Evolutionary conservation across 2,888 invertebrate species (phyloP), one percentile per base, ranked within the genome.

Genomic region (Schizaphis graminum): DNA sequence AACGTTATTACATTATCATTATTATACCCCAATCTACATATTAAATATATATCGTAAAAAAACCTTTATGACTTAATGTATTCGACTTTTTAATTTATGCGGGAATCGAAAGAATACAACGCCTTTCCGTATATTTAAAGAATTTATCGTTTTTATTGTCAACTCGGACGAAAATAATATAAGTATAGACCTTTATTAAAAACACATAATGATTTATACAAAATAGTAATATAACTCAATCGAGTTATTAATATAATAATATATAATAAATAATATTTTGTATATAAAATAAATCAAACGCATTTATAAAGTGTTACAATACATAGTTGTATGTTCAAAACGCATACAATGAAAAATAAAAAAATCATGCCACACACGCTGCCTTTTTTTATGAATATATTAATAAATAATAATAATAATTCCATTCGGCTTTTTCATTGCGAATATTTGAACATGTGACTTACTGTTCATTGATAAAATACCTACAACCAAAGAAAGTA

Each of bases 401-500:
- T 89, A 89, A 89, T 61, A 89, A 44, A 28, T 89, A 56, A 89
- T 47, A 56, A 89, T 47, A 90, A 67, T 67, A 21, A 77, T 77
- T 53, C 8, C 77, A 84, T 44, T 84, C 21, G 35, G 21, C 16
- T 91, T 84, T 49, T 35, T 8, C 26, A 35, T 13, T 53, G 84
- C 28, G 24, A 91, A 91, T 56, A 85, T 57, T 57, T n/a, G 21
- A 56, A 35, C 56, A 24, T 26, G 26, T 41, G 87, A 21, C 47
- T 87, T 53, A 53, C 4, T 87, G 53, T 8, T n/a, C 87, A 87
- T 49, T 49, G n/a, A 49, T 44, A 28, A 41, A 77, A 77, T 35
- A 47, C 44, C 44, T 47, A 77, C 3, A 35, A 77, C 35, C 35
- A 77, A 35, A 77, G 8, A 77, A 77, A 77, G 77, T 77, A 41